Percentiles rank a stretch among this genome's conserved stretches.
Evolutionary conservation across 2,888 invertebrate species (phyloP).

Genomic region (Drosophila acutilabella): DNA sequence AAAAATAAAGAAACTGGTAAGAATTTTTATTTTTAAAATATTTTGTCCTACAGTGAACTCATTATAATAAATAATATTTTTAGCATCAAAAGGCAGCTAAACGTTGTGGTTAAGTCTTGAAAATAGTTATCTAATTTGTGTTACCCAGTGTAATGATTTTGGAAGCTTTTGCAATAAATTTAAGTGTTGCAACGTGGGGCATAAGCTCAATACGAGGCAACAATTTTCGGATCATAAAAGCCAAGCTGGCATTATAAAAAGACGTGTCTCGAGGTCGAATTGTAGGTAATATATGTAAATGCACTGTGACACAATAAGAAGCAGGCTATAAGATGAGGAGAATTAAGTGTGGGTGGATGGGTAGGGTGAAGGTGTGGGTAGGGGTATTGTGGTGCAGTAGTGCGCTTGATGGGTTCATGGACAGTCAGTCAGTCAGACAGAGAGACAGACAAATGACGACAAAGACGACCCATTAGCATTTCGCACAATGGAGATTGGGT

Average conservation of each 20-base stretch:
- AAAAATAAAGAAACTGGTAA: too few relatives aligned
- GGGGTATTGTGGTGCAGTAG: background rate
- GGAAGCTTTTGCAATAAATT: slow-evolving; percentile 5
- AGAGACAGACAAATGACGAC: background rate
- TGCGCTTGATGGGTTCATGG: slow-evolving; percentile 9
- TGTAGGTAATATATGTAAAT: slow-evolving; percentile 25
- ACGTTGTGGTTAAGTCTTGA: background rate
- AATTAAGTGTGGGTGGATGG: background rate
- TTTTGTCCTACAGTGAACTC: too few relatives aligned
- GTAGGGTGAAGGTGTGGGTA: background rate
- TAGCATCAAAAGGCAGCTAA: too few relatives aligned
- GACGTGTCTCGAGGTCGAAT: slow-evolving; percentile 16
- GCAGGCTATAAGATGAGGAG: background rate
- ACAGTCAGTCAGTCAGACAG: background rate
- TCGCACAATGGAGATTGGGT: slow-evolving; percentile 64
- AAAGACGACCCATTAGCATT: slow-evolving; percentile 34
- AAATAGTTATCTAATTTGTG: slow-evolving; percentile 4
- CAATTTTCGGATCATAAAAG: slow-evolving; percentile 41
- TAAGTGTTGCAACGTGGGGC: slow-evolving; percentile 11
- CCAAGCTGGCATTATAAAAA: slow-evolving; percentile 50
- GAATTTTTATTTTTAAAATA: too few relatives aligned
- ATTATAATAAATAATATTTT: background rate
- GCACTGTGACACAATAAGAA: slow-evolving; percentile 27
- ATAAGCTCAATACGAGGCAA: slow-evolving; percentile 29
- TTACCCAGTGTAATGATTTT: background rate